Evolutionary conservation across 2,888 invertebrate species (phyloP), one percentile per base, ranked within the genome.

Genomic region (Chirona hameri): DNA sequence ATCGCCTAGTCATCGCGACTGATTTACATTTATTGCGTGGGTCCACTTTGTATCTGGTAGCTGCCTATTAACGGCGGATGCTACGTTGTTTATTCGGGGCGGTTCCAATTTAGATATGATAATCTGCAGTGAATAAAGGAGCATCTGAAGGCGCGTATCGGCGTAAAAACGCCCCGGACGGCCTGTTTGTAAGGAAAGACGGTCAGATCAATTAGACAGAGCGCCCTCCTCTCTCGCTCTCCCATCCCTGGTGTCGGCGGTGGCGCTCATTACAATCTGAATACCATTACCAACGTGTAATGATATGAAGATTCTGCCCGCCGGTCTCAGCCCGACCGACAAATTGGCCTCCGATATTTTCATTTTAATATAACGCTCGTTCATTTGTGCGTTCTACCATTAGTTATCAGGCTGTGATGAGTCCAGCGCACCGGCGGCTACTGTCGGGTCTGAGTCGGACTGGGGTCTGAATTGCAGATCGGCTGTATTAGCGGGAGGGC

Each of bases 81-180:
- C 72, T 18, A 0, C 29, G 31, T 31, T 72, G 18, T 31, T 72
- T 31, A 31, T 31, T 72, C 31, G 31, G 72, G 72, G 72, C 7
- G 31, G 72, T 72, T 72, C 72, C 72, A 72, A 72, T 72, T 31
- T 72, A 31, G 72, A 31, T 72, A 72, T 72, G 69, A 72, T 72
- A 72, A 72, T 72, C 31, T 7, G 2, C 5, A 15, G 72, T 72
- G 72, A 72, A 72, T 72, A 72, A 72, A 31, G 29, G 10, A 14
- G 72, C 72, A 31, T 72, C 72, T 10, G 1, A 4, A 29, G 31
- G 29, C 31, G 31, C 10, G 14, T 18, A 72, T 31, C 15, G 18
- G 14, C 2, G 72, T 72, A 72, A 72, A 72, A 72, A 72, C 72
- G 7, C 29, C 72, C 18, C 18, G 31, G 72, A 72, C 14, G 27